These are phyloP conservation scores for Poecile atricapillus DNA, from an alignment of 2,113 vertebrate species.

Conservation along the genomic window DNA sequence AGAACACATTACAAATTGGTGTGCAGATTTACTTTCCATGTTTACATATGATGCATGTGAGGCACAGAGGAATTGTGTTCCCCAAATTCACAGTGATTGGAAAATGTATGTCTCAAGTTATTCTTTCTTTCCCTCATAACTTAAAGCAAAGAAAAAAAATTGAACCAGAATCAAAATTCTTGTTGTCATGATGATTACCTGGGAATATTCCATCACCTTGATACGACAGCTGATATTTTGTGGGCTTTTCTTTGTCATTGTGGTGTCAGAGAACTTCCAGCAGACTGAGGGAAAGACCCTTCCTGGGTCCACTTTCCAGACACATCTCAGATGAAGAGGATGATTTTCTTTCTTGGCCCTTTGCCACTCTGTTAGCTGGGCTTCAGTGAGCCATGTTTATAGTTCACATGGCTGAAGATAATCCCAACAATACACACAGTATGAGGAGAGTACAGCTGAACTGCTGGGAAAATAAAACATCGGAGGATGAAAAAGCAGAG, in stretches of 20 bases:
- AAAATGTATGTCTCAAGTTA: background rate
- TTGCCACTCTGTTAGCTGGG: slow-evolving; percentile 2
- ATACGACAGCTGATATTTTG: background rate
- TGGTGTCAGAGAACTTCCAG: background rate
- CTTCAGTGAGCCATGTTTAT: slow-evolving; percentile 39
- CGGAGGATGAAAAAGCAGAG: slow-evolving; percentile 26
- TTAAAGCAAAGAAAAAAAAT: background rate
- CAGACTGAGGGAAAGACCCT: background rate
- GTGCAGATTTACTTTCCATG: background rate
- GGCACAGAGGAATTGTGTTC: background rate
- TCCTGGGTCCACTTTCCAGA: background rate
- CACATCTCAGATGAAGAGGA: background rate
- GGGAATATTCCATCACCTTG: background rate
- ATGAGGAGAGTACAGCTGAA: slow-evolving; percentile 14
- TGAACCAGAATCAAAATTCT: background rate
- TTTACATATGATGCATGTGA: background rate
- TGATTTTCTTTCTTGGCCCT: background rate
- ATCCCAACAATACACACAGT: slow-evolving; percentile 42
- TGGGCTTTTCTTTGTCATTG: background rate
- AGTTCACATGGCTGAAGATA: slow-evolving; percentile 23
- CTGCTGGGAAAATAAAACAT: slow-evolving; percentile 58
- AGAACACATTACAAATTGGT: background rate
- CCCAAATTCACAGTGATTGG: background rate
- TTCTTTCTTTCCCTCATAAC: background rate
- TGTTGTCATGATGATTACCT: background rate